phyloP scores from a whole-genome alignment of 2,113 vertebrate genomes.

The Limanda limanda region DNA sequence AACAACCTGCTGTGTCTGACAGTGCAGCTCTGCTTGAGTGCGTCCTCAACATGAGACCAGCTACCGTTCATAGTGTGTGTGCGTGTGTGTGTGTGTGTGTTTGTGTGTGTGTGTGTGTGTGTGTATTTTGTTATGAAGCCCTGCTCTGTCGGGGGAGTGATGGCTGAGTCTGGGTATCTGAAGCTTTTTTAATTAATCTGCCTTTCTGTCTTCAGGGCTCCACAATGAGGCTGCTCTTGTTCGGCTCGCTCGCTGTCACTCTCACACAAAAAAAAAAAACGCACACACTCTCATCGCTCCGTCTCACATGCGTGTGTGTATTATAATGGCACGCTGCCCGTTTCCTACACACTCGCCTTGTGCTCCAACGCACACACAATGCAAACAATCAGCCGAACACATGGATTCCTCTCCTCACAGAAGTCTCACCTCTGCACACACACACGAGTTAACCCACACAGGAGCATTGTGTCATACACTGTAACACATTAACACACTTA shows the following conservation, averaged over 20 bases:
- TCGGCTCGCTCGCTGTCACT: slow-evolving; percentile 34
- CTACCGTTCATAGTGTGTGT: slow-evolving; percentile 5
- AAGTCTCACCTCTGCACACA: neutral
- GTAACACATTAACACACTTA: neutral
- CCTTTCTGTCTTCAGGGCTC: slow-evolving; percentile 49
- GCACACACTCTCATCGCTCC: neutral
- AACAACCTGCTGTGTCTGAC: slow-evolving; percentile 29
- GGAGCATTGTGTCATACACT: neutral
- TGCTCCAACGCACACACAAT: neutral
- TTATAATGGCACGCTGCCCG: slow-evolving; percentile 35
- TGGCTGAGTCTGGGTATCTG: slow-evolving; percentile 37
- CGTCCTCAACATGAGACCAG: slow-evolving; percentile 14
- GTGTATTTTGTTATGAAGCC: slow-evolving; percentile 36
- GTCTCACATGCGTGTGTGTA: neutral
- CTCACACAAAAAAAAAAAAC: neutral
- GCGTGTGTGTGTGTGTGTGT: slow-evolving; percentile 1
- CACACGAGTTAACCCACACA: neutral
- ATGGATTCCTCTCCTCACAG: no score
- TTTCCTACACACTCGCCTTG: slow-evolving; percentile 14
- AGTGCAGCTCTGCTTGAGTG: slow-evolving; percentile 29
- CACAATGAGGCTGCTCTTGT: slow-evolving; percentile 43
- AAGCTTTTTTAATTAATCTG: slow-evolving; percentile 73
- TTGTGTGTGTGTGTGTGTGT: slow-evolving; percentile 4
- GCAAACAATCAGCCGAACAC: neutral
- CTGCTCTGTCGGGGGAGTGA: slow-evolving; percentile 30